A percentile compares a stretch with the other conserved stretches of the same genome.
These are phyloP conservation scores for Streptopelia turtur DNA, from an alignment of 2,797 vertebrate genomes.

Conservation along the genomic window DNA sequence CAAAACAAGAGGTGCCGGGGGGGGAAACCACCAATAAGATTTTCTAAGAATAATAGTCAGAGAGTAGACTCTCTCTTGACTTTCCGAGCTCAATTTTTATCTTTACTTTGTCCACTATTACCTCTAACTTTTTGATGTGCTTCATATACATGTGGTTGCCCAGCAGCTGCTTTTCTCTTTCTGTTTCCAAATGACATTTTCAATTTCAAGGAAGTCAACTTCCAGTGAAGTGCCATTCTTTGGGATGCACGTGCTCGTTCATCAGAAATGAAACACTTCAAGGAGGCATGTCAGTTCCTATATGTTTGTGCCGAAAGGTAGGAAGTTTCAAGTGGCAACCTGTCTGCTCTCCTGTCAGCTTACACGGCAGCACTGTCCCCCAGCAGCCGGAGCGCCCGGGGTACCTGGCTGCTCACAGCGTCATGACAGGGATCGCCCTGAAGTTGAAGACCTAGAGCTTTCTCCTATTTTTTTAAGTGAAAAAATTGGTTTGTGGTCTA, in stretches of 20 bases:
- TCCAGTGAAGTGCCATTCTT: not conserved
- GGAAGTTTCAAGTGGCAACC: not conserved
- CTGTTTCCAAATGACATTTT: not conserved
- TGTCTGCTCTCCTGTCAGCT: not conserved
- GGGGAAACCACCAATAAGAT: not conserved
- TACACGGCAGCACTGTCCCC: fast-evolving
- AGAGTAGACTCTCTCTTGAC: not conserved
- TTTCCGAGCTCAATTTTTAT: not conserved
- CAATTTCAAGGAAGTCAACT: not conserved
- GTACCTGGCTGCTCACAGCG: not conserved
- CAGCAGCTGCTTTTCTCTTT: not conserved
- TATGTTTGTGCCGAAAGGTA: not conserved
- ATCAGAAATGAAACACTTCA: not conserved
- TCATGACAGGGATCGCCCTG: not conserved
- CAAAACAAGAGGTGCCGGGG: not conserved
- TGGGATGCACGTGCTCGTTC: not conserved
- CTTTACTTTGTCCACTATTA: not conserved
- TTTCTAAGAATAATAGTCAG: not conserved
- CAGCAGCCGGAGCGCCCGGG: not conserved
- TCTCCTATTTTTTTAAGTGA: not conserved
- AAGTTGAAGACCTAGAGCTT: not conserved
- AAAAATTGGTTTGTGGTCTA: not conserved
- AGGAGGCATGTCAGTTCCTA: not conserved
- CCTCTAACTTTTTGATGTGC: not conserved
- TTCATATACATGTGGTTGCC: not conserved